Evolutionary conservation across 1,140 invertebrate species (phyloP), one percentile per base, ranked within the genome.

Genomic region (Drosophila insularis): DNA sequence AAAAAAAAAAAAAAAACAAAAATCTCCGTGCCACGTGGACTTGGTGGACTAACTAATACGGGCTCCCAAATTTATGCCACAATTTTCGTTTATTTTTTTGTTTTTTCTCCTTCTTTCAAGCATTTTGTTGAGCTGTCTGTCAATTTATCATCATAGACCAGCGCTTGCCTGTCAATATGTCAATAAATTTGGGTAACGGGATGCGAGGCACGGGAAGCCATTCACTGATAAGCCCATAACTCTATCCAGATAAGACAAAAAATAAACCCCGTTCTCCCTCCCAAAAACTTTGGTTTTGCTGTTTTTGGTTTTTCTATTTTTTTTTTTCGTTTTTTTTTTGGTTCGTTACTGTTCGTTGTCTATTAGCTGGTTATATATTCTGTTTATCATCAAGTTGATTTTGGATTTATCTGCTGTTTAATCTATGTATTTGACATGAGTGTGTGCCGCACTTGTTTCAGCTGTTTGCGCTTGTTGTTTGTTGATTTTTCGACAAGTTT

Each of bases 351-450:
- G 80, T 69, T 37, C 35, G 66, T 73, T 64, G 53, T 75, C 78
- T 81, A 86, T 87, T 86, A 87, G 60, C 75, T 74, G 78, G 66
- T 78, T 71, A 68, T 81, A 74, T 53, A 35, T 46, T 40, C 37
- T 58, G 74, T 75, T 82, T 87, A 86, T 87, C 78, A 17, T 59
- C 63, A 72, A 74, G 80, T 87, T 87, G 75, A 79, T 87, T 82
- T 87, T 82, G 79, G 76, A 89, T 74, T 87, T 87, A 87, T 87
- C 84, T 87, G 80, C 69, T 78, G 70, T 89, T 87, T 87, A 87
- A 87, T 87, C 84, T 78, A 77, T 71, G 75, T 75, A 80, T 79
- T 87, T 78, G 84, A 87, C 84, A 87, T 68, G 80, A 89, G 79
- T 87, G 79, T 87, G 72, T 55, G 76, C 66, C 75, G 79, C 81